phyloP scores from a whole-genome alignment of 2,797 vertebrate species.

The Micropoecilia bifurca region DNA sequence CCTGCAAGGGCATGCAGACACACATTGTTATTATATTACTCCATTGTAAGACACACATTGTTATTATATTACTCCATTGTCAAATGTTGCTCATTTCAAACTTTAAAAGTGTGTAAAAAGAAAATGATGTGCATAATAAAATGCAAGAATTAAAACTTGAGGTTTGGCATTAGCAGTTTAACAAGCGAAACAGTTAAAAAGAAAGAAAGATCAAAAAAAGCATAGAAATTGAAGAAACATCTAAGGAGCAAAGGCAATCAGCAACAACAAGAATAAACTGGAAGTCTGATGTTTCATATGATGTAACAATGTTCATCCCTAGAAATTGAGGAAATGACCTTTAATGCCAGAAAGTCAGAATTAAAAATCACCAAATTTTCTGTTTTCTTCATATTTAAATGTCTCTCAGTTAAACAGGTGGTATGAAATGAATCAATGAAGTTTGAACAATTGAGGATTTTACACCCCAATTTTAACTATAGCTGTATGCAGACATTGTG shows the following conservation, averaged over 20 bases:
- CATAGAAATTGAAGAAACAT: not conserved
- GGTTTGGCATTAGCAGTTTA: not conserved
- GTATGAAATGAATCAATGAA: not conserved
- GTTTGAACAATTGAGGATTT: not conserved
- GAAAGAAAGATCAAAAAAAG: not conserved
- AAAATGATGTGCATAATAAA: not conserved
- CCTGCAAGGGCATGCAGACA: constrained; percentile 9
- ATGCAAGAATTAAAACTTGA: not conserved
- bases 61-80: constrained; percentile 2
- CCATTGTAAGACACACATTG: not conserved
- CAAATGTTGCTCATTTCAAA: not conserved
- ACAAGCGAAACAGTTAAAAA: not conserved
- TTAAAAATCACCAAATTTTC: not conserved
- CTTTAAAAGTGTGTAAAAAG: not conserved
- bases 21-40: constrained; percentile 1
- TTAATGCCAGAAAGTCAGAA: not conserved
- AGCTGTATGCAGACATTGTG: not conserved
- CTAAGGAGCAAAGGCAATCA: not conserved
- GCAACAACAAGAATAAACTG: not conserved
- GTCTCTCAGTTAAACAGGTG: not conserved
- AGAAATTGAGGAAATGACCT: not conserved
- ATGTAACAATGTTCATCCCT: not conserved
- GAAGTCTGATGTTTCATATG: not conserved
- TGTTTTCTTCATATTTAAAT: not conserved
- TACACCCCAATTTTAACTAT: not conserved